These are phyloP conservation scores for Bembecia ichneumoniformis DNA, from an alignment of 2,888 invertebrate genomes.

Conservation along the genomic window DNA sequence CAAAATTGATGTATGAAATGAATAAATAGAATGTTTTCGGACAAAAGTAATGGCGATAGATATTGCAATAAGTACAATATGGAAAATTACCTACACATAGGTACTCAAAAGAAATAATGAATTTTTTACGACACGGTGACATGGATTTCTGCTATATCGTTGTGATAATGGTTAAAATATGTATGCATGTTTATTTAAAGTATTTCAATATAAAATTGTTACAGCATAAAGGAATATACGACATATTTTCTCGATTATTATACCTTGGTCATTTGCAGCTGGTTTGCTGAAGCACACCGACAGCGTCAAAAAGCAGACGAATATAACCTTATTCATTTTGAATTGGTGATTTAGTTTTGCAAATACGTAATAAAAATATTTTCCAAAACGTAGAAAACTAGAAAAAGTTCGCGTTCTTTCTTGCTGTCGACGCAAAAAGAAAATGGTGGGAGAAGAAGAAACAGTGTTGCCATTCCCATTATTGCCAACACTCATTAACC, in stretches of 20 bases:
- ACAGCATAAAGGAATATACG: not conserved
- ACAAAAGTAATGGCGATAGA: too few relatives aligned
- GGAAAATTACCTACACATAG: too few relatives aligned
- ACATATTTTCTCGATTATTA: constrained; percentile 6
- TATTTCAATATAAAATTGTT: not conserved
- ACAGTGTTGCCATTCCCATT: too few relatives aligned
- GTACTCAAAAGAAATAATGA: not conserved
- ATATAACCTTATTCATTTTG: constrained; percentile 50
- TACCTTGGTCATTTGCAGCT: constrained; percentile 27
- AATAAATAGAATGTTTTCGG: too few relatives aligned
- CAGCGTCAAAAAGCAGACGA: constrained; percentile 48
- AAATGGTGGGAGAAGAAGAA: too few relatives aligned
- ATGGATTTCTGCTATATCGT: not conserved
- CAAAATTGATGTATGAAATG: too few relatives aligned
- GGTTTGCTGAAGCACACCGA: constrained; percentile 38
- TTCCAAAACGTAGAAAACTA: not conserved
- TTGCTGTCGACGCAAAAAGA: too few relatives aligned
- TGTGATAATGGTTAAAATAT: not conserved
- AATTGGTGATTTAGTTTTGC: constrained; percentile 29
- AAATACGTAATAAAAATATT: not conserved
- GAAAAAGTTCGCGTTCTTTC: not conserved
- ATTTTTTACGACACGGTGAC: not conserved
- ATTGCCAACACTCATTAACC: too few relatives aligned
- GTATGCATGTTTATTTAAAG: not conserved
- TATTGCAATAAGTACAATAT: too few relatives aligned